Evolutionary conservation across 2,797 vertebrate species (phyloP), one percentile per base, ranked within the genome.

Genomic region (Orestias chungarensis): DNA sequence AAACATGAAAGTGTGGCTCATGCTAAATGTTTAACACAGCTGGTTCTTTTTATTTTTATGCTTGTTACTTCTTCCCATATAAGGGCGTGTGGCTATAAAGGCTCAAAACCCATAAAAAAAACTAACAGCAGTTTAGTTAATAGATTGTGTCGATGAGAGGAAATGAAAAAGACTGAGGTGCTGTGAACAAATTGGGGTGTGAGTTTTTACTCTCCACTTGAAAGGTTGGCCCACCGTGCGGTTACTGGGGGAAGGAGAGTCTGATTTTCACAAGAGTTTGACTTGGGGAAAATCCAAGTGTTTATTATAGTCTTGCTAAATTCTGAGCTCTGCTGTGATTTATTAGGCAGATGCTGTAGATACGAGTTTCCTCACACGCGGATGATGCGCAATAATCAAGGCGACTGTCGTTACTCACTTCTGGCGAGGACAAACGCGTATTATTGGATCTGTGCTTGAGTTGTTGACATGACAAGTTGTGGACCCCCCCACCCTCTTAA

Each of bases 241-340:
- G 50, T 80, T 82, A 44, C 78, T 81, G 79, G 83, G 74, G 77
- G 71, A 70, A 73, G 92, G 87, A 89, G 91, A 92, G n/a, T 91
- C 83, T 71, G 87, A 82, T 83, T 89, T 92, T 91, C 88, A 85
- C 78, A 84, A 89, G 88, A 71, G 61, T 47, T 67, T n/a, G n/a
- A 70, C 65, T 75, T 88, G 81, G 76, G 78, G 69, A 66, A 40
- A 54, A 66, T 82, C 73, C 76, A 69, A 84, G 47, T 40, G 33
- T 65, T 46, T 78, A 42, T 82, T 73, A 68, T 42, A 50, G 25
- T 55, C 54, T 64, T 62, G 38, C 40, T 80, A 90, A 90, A 92
- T 88, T 83, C 86, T 46, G 55, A 70, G 75, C 54, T 71, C 70
- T n/a, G 43, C 71, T 86, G 86, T 79, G 81, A 93, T 74, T 90